phyloP scores from a whole-genome alignment of 2,888 invertebrate genomes.

The Blastobasis adustella region DNA sequence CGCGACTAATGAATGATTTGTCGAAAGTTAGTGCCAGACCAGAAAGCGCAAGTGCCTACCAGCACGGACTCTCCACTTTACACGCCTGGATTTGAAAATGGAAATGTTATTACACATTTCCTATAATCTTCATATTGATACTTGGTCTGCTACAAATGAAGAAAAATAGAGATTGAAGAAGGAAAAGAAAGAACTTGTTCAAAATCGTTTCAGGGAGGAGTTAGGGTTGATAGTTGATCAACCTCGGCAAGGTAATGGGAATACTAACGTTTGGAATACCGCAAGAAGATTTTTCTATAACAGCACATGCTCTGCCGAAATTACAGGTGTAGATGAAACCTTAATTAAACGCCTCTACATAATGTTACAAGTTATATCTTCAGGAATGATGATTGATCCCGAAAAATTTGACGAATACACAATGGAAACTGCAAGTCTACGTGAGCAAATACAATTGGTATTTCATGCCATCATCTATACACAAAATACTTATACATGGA shows the following conservation, averaged over 20 bases:
- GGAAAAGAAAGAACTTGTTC: too few relatives aligned
- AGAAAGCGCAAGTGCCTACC: too few relatives aligned
- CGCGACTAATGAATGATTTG: too few relatives aligned
- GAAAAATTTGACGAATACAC: constrained; percentile 8
- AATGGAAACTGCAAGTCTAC: constrained; percentile 1
- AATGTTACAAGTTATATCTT: constrained; percentile 5
- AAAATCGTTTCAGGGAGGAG: too few relatives aligned
- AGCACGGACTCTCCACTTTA: too few relatives aligned
- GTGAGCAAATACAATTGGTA: constrained; percentile 2
- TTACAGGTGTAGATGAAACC: neutral
- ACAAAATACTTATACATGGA: too few relatives aligned
- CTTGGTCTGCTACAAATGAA: constrained; percentile 6
- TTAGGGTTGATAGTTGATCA: too few relatives aligned
- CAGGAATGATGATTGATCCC: constrained; percentile 1
- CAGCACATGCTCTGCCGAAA: too few relatives aligned
- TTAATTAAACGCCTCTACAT: constrained; percentile 6
- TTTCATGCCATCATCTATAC: constrained; percentile 5
- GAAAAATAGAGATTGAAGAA: constrained; percentile 6
- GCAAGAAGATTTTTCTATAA: too few relatives aligned
- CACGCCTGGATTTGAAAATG: neutral
- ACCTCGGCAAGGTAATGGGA: too few relatives aligned
- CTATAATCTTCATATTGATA: constrained; percentile 3
- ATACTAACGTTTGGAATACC: too few relatives aligned
- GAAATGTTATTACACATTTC: constrained; percentile 2
- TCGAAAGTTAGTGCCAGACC: too few relatives aligned